phyloP scores from a whole-genome alignment of 2,113 vertebrate genomes.

The Mohoua ochrocephala region DNA sequence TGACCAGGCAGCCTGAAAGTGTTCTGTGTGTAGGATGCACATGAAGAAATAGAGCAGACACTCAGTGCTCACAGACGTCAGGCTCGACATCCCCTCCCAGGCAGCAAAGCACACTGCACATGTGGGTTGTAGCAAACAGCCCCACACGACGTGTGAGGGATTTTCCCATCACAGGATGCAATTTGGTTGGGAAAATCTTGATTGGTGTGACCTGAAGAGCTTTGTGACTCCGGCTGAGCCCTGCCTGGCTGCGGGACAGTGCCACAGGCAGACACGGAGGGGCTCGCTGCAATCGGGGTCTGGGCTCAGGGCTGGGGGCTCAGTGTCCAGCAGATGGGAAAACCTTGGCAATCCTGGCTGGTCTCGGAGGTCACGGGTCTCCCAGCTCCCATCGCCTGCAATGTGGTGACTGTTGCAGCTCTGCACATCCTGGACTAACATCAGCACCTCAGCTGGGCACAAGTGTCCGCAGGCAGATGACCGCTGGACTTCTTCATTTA shows the following conservation, averaged over 20 bases:
- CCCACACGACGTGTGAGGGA: neutral
- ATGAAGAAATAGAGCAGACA: neutral
- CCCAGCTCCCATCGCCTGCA: neutral
- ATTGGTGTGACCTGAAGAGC: neutral
- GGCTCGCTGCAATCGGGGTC: fast-evolving
- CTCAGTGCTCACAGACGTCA: fast-evolving
- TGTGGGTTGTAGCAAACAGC: neutral
- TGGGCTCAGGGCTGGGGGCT: neutral
- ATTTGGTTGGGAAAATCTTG: neutral
- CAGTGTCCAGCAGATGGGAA: fast-evolving
- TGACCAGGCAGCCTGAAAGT: neutral
- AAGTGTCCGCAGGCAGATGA: neutral
- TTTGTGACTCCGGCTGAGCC: neutral
- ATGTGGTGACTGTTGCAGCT: fast-evolving
- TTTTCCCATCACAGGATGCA: neutral
- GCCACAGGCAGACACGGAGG: neutral
- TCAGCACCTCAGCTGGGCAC: fast-evolving
- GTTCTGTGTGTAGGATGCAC: neutral
- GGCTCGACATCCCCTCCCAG: neutral
- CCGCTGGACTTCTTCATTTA: neutral
- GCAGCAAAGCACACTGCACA: neutral
- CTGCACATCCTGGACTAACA: neutral
- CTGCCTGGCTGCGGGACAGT: neutral
- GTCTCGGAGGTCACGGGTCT: fast-evolving
- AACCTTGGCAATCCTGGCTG: neutral